A percentile compares a stretch with the other conserved stretches of the same genome.
Evolutionary conservation across 1,140 invertebrate species (phyloP).

Genomic region (Zaprionus davidi): DNA sequence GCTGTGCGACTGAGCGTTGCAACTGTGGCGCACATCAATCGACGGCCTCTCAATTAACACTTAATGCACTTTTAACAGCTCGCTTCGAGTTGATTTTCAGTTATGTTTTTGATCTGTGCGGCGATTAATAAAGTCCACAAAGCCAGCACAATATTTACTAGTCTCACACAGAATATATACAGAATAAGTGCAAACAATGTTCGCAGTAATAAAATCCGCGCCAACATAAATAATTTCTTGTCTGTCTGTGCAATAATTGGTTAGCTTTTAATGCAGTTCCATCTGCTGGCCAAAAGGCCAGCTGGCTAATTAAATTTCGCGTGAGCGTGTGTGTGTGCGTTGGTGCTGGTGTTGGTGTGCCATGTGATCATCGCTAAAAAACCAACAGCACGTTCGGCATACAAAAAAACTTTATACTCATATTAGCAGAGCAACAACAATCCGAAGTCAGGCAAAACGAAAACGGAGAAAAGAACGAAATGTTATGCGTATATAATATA

Average conservation of each 20-base stretch:
- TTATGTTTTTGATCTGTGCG: constrained; percentile 25
- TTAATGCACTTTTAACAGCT: constrained; percentile 52
- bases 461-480: constrained; percentile 71
- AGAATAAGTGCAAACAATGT: constrained; percentile 14
- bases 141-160: constrained; percentile 20
- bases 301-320: constrained; percentile 73
- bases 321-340: constrained; percentile 22
- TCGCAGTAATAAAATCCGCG: background rate
- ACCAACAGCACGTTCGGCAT: constrained; percentile 68
- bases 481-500: constrained; percentile 58
- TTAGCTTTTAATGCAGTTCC: constrained; percentile 42
- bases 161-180: background rate
- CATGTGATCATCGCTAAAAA: constrained; percentile 81
- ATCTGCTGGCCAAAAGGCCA: constrained; percentile 64
- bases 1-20: background rate
- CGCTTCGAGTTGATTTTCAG: too few relatives aligned
- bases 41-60: constrained; percentile 43
- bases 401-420: constrained; percentile 68
- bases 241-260: constrained; percentile 27
- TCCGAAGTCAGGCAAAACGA: constrained; percentile 28
- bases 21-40: constrained; percentile 51
- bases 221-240: constrained; percentile 35
- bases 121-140: constrained; percentile 22
- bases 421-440: constrained; percentile 52
- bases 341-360: constrained; percentile 41